These are phyloP conservation scores for Busseola fusca DNA, from an alignment of 2,888 invertebrate species.

Conservation along the genomic window DNA sequence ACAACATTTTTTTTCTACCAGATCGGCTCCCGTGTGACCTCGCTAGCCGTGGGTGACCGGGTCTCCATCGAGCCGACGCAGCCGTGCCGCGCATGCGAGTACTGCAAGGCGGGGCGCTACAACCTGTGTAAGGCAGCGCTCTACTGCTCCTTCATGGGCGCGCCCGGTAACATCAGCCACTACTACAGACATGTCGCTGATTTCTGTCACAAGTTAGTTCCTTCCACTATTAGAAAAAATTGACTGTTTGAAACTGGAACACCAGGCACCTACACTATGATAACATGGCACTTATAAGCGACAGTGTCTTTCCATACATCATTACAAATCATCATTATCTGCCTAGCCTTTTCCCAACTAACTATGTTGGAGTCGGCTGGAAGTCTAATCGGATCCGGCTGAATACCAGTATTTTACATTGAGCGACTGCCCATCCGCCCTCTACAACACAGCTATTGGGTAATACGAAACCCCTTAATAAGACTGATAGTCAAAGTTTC, in stretches of 20 bases:
- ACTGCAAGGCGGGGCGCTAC: slow-evolving; percentile 95
- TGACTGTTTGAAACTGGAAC: background rate
- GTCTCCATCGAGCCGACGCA: slow-evolving; percentile 98
- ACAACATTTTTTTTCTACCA: slow-evolving; percentile 46
- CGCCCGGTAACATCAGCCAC: slow-evolving; percentile 94
- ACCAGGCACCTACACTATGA: background rate
- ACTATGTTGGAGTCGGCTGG: no score
- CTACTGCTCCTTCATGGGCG: slow-evolving; percentile 97
- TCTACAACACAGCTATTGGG: no score
- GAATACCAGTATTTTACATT: no score
- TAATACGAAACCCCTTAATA: no score
- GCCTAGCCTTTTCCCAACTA: no score
- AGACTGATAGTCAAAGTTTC: no score
- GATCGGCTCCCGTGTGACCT: slow-evolving; percentile 88
- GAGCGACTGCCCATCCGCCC: no score
- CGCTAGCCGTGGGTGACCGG: slow-evolving; percentile 93
- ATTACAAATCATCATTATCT: background rate
- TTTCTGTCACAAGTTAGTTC: slow-evolving; percentile 93
- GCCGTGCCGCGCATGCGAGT: slow-evolving; percentile 94
- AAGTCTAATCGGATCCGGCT: no score
- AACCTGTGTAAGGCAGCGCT: slow-evolving; percentile 95
- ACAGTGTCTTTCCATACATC: background rate
- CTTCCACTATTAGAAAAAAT: background rate
- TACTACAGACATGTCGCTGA: slow-evolving; percentile 97
- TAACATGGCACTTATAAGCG: background rate